Conservation (phyloP, 1,140 invertebrate genomes). For the Episyrphus balteatus region DNA sequence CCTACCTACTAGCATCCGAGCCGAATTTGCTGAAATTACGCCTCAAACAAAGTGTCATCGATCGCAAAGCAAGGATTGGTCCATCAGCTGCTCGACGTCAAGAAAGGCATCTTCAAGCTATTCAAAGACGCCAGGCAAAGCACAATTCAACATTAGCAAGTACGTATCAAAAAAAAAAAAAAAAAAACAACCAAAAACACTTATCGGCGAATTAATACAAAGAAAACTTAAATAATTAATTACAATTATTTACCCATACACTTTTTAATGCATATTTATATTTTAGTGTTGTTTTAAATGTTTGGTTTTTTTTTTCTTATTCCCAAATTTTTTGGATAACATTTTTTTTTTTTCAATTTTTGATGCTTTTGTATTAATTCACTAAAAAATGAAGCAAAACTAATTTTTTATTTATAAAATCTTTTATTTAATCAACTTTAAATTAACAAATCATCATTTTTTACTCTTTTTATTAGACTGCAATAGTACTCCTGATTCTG, state of each 20-base stretch:
- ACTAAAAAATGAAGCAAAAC: constrained; percentile 1
- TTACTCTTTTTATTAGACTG: constrained; percentile 16
- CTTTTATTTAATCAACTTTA: background rate
- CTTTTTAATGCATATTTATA: constrained; percentile 1
- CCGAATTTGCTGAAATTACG: constrained; percentile 94
- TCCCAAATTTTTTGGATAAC: constrained; percentile 11
- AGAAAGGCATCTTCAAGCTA: constrained; percentile 57
- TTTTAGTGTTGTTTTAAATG: background rate
- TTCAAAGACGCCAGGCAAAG: constrained; percentile 54
- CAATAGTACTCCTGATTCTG: constrained; percentile 67
- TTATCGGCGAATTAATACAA: background rate
- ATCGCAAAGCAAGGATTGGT: constrained; percentile 62
- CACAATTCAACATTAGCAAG: constrained; percentile 64
- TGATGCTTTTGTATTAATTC: constrained; percentile 6
- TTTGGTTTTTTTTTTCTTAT: constrained; percentile 8
- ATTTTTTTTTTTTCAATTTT: constrained; percentile 1
- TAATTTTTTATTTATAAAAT: background rate
- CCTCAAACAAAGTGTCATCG: constrained; percentile 89
- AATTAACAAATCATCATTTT: background rate
- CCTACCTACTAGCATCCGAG: constrained; percentile 79
- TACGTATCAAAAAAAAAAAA: constrained; percentile 41
- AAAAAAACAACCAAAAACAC: constrained; percentile 2
- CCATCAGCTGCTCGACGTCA: constrained; percentile 78
- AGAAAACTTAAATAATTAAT: background rate
- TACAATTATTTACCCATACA: background rate